Percentiles rank a stretch among this genome's conserved stretches.
Conservation (phyloP, 2,888 invertebrate genomes). For the Andrena hattorfiana region DNA sequence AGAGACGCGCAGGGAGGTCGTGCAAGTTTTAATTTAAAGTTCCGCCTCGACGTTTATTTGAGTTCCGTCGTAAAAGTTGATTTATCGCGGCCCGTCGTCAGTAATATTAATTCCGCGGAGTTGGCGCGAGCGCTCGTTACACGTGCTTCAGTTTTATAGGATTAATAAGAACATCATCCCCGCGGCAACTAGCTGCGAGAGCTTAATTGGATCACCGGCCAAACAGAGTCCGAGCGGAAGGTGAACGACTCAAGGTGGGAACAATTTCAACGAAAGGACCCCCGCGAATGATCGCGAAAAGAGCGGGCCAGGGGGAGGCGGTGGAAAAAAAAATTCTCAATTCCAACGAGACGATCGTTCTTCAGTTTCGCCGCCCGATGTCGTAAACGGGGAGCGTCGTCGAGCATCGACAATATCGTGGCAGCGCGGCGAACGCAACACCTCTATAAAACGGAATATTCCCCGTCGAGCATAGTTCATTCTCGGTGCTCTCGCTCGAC, state of each 20-base stretch:
- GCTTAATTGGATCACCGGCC: slow-evolving; percentile 63
- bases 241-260: slow-evolving; percentile 5
- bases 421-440: slow-evolving; percentile 32
- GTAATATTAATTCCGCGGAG: slow-evolving; percentile 71
- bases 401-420: slow-evolving; percentile 42
- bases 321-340: slow-evolving; percentile 31
- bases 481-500: slow-evolving; percentile 40
- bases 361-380: slow-evolving; percentile 22
- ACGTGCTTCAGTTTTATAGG: slow-evolving; percentile 67
- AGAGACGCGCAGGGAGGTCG: slow-evolving; percentile 24
- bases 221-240: slow-evolving; percentile 35
- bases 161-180: slow-evolving; percentile 67
- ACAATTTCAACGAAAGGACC: slow-evolving; percentile 19
- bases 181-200: slow-evolving; percentile 44
- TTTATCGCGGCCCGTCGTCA: slow-evolving; percentile 68
- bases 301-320: background rate
- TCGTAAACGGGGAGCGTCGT: slow-evolving; percentile 46
- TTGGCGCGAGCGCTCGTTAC: slow-evolving; percentile 66
- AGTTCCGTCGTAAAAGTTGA: slow-evolving; percentile 73
- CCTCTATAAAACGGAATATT: slow-evolving; percentile 54
- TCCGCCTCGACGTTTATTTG: slow-evolving; percentile 66
- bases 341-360: slow-evolving; percentile 30
- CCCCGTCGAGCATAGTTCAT: slow-evolving; percentile 45
- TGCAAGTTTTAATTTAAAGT: slow-evolving; percentile 71
- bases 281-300: background rate